Conservation (phyloP, 2,888 invertebrate genomes). For the Scaptomyza caliginosa region DNA sequence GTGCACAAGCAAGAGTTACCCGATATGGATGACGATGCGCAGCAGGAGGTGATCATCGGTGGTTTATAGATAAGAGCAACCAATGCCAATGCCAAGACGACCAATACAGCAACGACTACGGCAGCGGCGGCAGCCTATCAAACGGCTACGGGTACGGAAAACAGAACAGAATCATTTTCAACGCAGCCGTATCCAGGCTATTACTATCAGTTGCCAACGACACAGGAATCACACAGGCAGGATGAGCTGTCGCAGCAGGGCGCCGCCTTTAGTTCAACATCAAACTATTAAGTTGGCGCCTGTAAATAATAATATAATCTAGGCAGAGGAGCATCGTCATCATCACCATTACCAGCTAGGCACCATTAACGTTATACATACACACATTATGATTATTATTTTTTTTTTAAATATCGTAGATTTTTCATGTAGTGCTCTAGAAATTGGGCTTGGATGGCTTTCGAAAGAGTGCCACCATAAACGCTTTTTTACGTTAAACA, state of each 20-base stretch:
- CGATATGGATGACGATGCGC: conserved; percentile 84
- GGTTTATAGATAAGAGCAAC: conserved; percentile 82
- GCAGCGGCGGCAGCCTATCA: conserved; percentile 38
- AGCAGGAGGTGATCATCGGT: conserved; percentile 83
- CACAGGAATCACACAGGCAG: conserved; percentile 40
- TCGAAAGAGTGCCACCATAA: conserved; percentile 33
- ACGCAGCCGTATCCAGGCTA: conserved; percentile 52
- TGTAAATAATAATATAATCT: conserved; percentile 37
- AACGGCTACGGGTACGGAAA: conserved; percentile 25
- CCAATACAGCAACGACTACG: conserved; percentile 41
- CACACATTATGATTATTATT: conserved; percentile 29
- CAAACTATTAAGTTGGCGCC: conserved; percentile 49
- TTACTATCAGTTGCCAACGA: conserved; percentile 53
- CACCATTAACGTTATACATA: conserved; percentile 55
- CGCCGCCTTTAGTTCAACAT: conserved; percentile 37
- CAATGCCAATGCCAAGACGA: conserved; percentile 56
- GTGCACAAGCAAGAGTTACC: conserved; percentile 83
- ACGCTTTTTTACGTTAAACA: conserved; percentile 65
- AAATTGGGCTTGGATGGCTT: conserved; percentile 37
- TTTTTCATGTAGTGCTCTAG: conserved; percentile 40
- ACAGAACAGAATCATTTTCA: conserved; percentile 22
- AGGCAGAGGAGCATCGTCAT: conserved; percentile 40
- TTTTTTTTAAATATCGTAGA: conserved; percentile 42
- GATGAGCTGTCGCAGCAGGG: conserved; percentile 35
- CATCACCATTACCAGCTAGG: conserved; percentile 55